phyloP scores from a whole-genome alignment of 2,113 vertebrate genomes.

The Gallinago undulata region DNA sequence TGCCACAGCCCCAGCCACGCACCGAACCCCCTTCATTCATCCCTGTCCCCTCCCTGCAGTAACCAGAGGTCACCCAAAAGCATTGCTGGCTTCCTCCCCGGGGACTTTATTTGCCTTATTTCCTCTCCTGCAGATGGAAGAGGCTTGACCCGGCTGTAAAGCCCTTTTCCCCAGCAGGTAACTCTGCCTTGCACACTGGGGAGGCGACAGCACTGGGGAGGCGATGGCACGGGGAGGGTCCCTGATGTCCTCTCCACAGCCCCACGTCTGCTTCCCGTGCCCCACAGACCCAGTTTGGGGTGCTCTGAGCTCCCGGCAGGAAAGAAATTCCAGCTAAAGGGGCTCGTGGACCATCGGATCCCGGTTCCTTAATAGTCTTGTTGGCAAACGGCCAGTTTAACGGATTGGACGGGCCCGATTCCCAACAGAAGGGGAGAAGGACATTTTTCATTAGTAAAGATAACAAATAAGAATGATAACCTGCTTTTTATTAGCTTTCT shows the following conservation, averaged over 20 bases:
- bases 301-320: fast-evolving
- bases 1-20: background rate
- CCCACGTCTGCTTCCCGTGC: background rate
- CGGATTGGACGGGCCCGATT: background rate
- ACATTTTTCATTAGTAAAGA: background rate
- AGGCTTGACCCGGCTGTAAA: background rate
- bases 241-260: background rate
- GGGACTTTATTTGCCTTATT: background rate
- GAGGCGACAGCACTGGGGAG: background rate
- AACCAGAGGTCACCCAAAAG: background rate
- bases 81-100: fast-evolving
- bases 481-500: background rate
- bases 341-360: background rate
- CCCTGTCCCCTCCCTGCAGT: background rate
- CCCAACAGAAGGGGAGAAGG: background rate
- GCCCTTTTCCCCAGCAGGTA: background rate
- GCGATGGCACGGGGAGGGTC: fast-evolving
- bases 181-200: background rate
- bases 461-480: background rate
- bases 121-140: background rate
- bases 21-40: background rate
- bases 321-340: background rate
- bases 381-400: background rate
- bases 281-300: background rate
- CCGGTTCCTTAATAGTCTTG: background rate